Percentiles rank a stretch among this genome's conserved stretches.
phyloP scores from a whole-genome alignment of 2,888 invertebrate genomes.

The Athetis lepigone region DNA sequence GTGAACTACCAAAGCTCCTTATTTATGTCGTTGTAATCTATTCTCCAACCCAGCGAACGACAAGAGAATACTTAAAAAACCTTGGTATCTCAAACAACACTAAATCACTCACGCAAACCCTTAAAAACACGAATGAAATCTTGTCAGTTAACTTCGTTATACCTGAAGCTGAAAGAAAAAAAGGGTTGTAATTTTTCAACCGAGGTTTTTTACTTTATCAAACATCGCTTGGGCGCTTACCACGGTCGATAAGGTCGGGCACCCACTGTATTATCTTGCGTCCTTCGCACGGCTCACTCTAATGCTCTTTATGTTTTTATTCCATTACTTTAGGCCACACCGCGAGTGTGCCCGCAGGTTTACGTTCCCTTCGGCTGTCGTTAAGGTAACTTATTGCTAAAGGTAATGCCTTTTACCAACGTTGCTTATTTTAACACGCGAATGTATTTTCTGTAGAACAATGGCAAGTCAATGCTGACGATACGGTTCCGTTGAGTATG shows the following conservation, averaged over 20 bases:
- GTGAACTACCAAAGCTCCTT: too few species aligned
- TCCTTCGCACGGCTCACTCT: constrained; percentile 70
- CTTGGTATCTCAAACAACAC: constrained; percentile 4
- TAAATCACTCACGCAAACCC: constrained; percentile 44
- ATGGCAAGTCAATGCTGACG: constrained; percentile 37
- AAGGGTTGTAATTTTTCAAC: constrained; percentile 63
- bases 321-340: constrained; percentile 79
- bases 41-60: too few species aligned
- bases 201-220: constrained; percentile 67
- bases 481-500: constrained; percentile 28
- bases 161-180: constrained; percentile 54
- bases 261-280: constrained; percentile 70
- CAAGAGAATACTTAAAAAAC: constrained; percentile 23
- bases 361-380: constrained; percentile 71
- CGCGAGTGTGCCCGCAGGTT: constrained; percentile 70
- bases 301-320: constrained; percentile 85
- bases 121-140: constrained; percentile 50
- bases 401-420: constrained; percentile 68
- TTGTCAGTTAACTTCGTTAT: constrained; percentile 58
- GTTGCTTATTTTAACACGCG: constrained; percentile 65
- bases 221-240: constrained; percentile 66
- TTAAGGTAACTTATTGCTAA: constrained; percentile 75
- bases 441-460: constrained; percentile 62
- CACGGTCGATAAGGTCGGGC: constrained; percentile 65
- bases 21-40: too few species aligned